Base-by-base conservation (phyloP, 2,113 vertebrate species). In the Micromys minutus region DNA sequence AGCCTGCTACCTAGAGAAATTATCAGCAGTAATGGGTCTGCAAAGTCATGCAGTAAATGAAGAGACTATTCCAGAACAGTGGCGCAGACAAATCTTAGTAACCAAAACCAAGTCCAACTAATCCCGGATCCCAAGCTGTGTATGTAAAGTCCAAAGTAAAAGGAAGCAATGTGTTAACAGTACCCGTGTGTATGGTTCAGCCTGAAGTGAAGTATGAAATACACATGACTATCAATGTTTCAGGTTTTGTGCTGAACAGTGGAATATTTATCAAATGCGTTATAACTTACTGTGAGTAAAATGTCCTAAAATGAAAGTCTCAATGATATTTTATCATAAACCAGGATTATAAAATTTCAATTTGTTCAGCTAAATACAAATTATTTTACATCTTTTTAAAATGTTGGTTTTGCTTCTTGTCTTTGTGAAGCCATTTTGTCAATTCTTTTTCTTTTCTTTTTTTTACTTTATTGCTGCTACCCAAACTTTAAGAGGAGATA, bases 401-500 rank as follows among this genome's bases (percentile, higher is more conserved):
- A 84, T 29, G 29, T 72, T 92, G 47, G 42, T 22, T n/a, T 69
- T 47, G 63, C 15, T 42, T 59, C 6, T 81, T 39, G 26, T 93
- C 86, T 92, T 94, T 67, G 47, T 67, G 80, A 72, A 86, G 63
- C n/a, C 47, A 92, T 63, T 55, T 84, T 61, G 13, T 42, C 12
- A 81, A 81, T 4, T 86, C n/a, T 67, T 42, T 91, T 94, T 87
- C 83, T 91, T 31, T 4, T 86, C n/a, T 67, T 42, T 91, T 94
- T 87, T 87, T 91, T 31, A 88, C 21, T 77, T 88, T 19, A 63
- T 55, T 50, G 61, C 29, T 61, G 81, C 69, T 83, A 81, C 67
- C 15, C 34, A 83, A 90, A 89, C 72, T 63, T 79, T 31, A 74
- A 91, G 34, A 55, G 16, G 87, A 36, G 42, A 74, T 93, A 71